These are phyloP conservation scores for Pachypsylla venusta DNA, from an alignment of 1,140 invertebrate genomes.

Conservation along the genomic window DNA sequence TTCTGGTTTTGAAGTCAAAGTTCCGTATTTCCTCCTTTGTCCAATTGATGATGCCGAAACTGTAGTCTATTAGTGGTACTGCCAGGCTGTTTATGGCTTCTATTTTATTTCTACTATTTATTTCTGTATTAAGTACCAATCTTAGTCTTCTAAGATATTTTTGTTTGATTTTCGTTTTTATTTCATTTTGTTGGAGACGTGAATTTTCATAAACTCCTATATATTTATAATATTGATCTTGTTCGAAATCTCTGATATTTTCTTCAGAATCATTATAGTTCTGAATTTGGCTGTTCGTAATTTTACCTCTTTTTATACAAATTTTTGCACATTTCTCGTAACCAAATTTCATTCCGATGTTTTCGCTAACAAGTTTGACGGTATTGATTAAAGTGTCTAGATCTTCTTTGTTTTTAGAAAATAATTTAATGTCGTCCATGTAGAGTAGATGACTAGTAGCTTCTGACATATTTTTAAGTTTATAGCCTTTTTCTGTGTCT, in stretches of 20 bases:
- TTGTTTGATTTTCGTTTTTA: not conserved
- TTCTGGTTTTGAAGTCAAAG: not conserved
- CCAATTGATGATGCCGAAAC: not conserved
- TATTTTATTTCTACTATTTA: not conserved
- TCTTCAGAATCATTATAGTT: not conserved
- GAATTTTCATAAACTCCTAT: not conserved
- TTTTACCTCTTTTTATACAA: not conserved
- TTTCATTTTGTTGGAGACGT: not conserved
- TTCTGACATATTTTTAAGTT: too few species aligned
- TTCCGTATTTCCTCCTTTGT: not conserved
- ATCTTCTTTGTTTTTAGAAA: not conserved
- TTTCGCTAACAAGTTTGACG: not conserved
- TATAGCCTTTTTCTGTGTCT: too few species aligned
- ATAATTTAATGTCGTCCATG: slow-evolving; percentile 11
- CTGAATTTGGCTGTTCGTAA: not conserved
- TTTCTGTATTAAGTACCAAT: not conserved
- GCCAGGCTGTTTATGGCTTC: not conserved
- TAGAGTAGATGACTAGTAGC: slow-evolving; percentile 2
- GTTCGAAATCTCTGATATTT: not conserved
- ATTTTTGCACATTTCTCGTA: slow-evolving; percentile 1
- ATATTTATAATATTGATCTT: not conserved
- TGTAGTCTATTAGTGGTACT: not conserved
- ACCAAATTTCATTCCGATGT: slow-evolving; percentile 8
- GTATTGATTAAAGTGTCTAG: not conserved
- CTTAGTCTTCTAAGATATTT: slow-evolving; percentile 2